A percentile compares a stretch with the other conserved stretches of the same genome.
phyloP scores from a whole-genome alignment of 2,888 invertebrate species.

The Zhuqinia jingwanae region DNA sequence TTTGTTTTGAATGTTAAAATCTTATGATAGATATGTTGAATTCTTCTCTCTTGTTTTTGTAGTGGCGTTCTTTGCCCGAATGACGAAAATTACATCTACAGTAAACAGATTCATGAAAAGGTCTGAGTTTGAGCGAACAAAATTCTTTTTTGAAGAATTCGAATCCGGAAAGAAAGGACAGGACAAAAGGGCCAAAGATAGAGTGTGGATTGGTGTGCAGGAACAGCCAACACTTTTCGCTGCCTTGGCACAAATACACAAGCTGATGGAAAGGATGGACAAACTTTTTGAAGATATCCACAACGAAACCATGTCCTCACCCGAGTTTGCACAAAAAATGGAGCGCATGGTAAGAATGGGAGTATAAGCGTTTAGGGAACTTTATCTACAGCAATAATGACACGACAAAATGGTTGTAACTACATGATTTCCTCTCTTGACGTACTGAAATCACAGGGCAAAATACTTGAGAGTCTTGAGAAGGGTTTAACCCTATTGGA shows the following conservation, averaged over 20 bases:
- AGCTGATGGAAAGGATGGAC: neutral
- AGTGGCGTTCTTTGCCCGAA: neutral
- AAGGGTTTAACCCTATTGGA: no score
- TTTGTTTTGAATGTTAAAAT: no score
- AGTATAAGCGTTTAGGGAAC: no score
- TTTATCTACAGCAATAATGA: no score
- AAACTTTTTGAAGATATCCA: neutral
- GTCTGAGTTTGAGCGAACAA: neutral
- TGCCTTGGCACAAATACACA: neutral
- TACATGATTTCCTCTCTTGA: no score
- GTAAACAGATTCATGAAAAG: neutral
- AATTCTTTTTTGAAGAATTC: neutral
- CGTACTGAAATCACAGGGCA: no score
- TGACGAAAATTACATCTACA: neutral
- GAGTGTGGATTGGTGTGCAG: neutral
- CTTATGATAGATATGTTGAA: neutral
- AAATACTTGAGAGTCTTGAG: no score
- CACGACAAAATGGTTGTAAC: no score
- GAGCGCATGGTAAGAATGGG: no score
- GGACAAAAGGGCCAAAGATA: neutral
- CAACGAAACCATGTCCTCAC: no score
- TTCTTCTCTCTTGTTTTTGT: neutral
- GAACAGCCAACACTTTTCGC: neutral
- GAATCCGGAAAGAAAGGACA: neutral
- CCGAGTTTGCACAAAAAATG: no score